phyloP scores from a whole-genome alignment of 2,113 vertebrate genomes.

The Aramus guarauna region DNA sequence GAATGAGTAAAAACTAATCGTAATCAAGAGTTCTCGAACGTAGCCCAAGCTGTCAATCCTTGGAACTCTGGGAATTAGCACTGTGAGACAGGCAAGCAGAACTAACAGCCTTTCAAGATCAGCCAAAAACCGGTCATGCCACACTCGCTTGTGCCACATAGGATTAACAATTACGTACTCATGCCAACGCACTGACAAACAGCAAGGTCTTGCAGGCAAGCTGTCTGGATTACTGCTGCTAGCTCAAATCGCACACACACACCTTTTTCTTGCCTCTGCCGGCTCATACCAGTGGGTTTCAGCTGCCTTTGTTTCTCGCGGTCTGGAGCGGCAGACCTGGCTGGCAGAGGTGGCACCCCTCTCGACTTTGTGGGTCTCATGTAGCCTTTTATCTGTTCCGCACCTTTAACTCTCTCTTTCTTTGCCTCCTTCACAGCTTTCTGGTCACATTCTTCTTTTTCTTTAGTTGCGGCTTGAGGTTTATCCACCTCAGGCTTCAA shows the following conservation, averaged over 20 bases:
- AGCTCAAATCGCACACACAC: slow-evolving; percentile 55
- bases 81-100: slow-evolving; percentile 64
- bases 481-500: neutral
- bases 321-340: neutral
- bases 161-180: slow-evolving; percentile 18
- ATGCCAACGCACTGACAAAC: slow-evolving; percentile 33
- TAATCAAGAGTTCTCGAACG: accelerated
- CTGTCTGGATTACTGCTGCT: neutral
- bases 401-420: slow-evolving; percentile 14
- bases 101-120: neutral
- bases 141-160: neutral
- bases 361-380: slow-evolving; percentile 77
- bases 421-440: neutral
- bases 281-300: neutral
- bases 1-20: neutral
- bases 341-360: slow-evolving; percentile 10
- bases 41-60: neutral
- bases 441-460: neutral
- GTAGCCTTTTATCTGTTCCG: slow-evolving; percentile 73
- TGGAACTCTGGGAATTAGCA: neutral
- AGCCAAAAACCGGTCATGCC: slow-evolving; percentile 58
- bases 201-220: slow-evolving; percentile 36
- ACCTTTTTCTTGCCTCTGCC: slow-evolving; percentile 41
- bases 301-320: neutral
- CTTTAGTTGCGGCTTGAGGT: neutral